Base-by-base conservation (phyloP, 2,797 vertebrate species). In the Lemur catta region DNA sequence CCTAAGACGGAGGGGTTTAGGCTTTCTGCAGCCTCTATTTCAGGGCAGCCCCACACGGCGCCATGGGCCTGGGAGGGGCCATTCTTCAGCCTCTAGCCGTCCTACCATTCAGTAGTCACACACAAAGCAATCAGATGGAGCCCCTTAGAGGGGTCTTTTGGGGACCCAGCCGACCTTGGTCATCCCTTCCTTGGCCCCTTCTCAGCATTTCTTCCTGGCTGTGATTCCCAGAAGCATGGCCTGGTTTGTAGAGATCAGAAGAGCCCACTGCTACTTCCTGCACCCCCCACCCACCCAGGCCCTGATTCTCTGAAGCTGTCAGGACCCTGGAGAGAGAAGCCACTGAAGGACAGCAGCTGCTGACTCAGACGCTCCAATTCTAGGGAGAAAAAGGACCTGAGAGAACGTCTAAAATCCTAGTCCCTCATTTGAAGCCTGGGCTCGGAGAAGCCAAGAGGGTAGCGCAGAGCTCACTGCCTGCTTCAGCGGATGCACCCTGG, bases 301-400 rank as follows among this genome's bases (percentile, higher is more conserved):
- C 69, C 76, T 48, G 48, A 74, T 43, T 61, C 76, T 72, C 80
- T 90, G 88, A 67, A 38, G 30, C 46, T 72, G 30, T 80, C 85
- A 22, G 88, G 35, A 38, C 4, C 50, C 81, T 15, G 26, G 33
- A 80, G 33, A 38, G 50, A 91, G 41, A 65, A 89, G 93, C 38
- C 79, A 57, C 52, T 59, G 74, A 65, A 91, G 22, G 63, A 78
- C 59, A 75, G 24, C 11, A 48, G 46, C 43, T 80, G 81, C 63
- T 74, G 81, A 78, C 87, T 85, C 84, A 72, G 89, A 63, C 50
- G 52, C 43, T 78, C 38, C 24, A 63, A 82, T 41, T 41, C 33
- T 5, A 78, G 59, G 72, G 82, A 33, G 30, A 48, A 76, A 67
- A 14, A 72, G 43, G 46, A 61, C 18, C 41, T 82, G 48, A 14